These are phyloP conservation scores for Centropus bengalensis DNA, from an alignment of 2,113 vertebrate species.

Conservation along the genomic window DNA sequence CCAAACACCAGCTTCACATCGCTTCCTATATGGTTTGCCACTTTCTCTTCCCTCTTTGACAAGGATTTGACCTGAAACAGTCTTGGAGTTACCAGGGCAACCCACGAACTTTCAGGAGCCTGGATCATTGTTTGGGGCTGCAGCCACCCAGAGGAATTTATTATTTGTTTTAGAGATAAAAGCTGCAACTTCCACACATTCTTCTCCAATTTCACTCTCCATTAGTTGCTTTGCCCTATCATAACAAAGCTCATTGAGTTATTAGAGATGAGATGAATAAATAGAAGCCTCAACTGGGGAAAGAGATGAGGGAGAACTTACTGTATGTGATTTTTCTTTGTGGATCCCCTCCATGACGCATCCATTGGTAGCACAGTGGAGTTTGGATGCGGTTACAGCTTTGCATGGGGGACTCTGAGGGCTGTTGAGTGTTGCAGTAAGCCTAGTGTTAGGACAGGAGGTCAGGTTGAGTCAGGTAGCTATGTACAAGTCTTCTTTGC, in stretches of 20 bases:
- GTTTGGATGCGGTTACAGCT: neutral
- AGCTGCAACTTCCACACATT: constrained; percentile 80
- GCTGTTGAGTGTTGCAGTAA: neutral
- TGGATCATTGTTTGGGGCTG: constrained; percentile 70
- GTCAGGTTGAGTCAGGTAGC: neutral
- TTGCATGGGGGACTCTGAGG: neutral
- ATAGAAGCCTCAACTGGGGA: neutral
- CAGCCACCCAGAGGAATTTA: constrained; percentile 75
- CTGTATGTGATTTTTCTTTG: neutral
- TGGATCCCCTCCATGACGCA: neutral
- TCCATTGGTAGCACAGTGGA: neutral
- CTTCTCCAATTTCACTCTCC: constrained; percentile 76
- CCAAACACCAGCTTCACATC: neutral
- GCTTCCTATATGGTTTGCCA: neutral
- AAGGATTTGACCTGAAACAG: constrained; percentile 45
- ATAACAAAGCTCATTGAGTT: constrained; percentile 35
- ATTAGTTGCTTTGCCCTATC: constrained; percentile 58
- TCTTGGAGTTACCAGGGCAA: constrained; percentile 75
- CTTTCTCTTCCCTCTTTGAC: constrained; percentile 44
- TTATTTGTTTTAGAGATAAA: constrained; percentile 85
- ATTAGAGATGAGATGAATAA: neutral
- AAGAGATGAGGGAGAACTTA: neutral
- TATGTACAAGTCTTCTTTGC: neutral
- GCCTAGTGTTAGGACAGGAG: neutral
- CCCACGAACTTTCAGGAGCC: constrained; percentile 21